A percentile compares a stretch with the other conserved stretches of the same genome.
Evolutionary conservation across 2,797 vertebrate genomes (phyloP).

Genomic region (Phyllotis vaccarum): DNA sequence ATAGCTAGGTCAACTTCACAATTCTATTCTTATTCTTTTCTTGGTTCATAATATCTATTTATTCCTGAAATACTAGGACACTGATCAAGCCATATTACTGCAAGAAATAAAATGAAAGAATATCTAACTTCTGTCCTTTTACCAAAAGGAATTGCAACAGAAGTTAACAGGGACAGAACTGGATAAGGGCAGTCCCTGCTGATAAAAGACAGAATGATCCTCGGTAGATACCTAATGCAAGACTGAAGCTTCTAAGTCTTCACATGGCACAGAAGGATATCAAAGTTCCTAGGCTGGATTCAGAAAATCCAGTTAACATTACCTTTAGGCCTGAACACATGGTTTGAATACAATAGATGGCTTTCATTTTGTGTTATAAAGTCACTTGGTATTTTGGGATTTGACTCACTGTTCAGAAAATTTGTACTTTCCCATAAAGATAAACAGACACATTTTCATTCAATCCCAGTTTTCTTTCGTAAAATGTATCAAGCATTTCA

Average conservation of each 20-base stretch:
- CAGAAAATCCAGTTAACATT: constrained; percentile 74
- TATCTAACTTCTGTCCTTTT: constrained; percentile 81
- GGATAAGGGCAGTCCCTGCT: constrained; percentile 75
- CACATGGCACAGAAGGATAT: constrained; percentile 50
- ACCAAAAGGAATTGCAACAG: constrained; percentile 80
- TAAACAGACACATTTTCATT: background rate
- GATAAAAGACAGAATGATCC: constrained; percentile 74
- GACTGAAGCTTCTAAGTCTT: constrained; percentile 70
- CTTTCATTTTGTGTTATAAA: constrained; percentile 62
- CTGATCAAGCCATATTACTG: constrained; percentile 78
- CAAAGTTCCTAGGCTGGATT: constrained; percentile 70
- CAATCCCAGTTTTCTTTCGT: background rate
- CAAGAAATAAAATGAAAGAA: constrained; percentile 48
- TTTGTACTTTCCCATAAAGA: constrained; percentile 16
- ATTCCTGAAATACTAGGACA: constrained; percentile 81
- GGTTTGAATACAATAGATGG: constrained; percentile 79
- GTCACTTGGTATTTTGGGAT: constrained; percentile 52
- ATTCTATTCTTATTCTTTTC: constrained; percentile 83
- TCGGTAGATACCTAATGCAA: constrained; percentile 44
- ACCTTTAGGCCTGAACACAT: constrained; percentile 68
- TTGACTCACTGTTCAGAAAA: constrained; percentile 65
- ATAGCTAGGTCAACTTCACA: constrained; percentile 84
- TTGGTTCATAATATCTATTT: constrained; percentile 84
- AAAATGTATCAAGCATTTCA: background rate
- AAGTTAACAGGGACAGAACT: constrained; percentile 79